phyloP scores from a whole-genome alignment of 2,888 invertebrate species.

The Oeneis ivallda region DNA sequence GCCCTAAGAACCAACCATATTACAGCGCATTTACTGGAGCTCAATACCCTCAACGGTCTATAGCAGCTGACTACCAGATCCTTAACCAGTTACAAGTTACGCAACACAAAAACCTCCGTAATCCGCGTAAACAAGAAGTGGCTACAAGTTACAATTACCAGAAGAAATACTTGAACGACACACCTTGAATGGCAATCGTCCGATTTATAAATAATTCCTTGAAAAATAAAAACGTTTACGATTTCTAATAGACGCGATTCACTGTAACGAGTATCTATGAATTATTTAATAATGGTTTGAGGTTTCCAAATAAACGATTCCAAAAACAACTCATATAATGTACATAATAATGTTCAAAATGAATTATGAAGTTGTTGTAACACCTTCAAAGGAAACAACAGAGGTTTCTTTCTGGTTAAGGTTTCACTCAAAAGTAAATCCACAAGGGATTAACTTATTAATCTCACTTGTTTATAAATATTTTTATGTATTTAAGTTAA shows the following conservation, averaged over 20 bases:
- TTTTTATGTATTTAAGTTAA: too few species aligned
- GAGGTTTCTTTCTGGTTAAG: too few species aligned
- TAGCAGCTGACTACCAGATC: slow-evolving; percentile 52
- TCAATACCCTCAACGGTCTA: slow-evolving; percentile 44
- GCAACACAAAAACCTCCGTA: slow-evolving; percentile 40
- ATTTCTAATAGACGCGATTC: slow-evolving; percentile 53
- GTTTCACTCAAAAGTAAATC: too few species aligned
- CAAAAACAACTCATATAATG: neutral
- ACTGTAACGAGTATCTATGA: slow-evolving; percentile 30
- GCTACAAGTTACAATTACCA: slow-evolving; percentile 25
- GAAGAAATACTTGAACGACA: slow-evolving; percentile 34
- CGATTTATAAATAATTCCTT: slow-evolving; percentile 33
- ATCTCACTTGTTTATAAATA: too few species aligned
- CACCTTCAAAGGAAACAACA: neutral
- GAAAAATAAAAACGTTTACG: slow-evolving; percentile 48
- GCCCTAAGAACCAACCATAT: slow-evolving; percentile 56
- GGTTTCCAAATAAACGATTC: slow-evolving; percentile 19
- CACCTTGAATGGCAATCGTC: slow-evolving; percentile 35
- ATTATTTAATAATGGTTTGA: slow-evolving; percentile 34
- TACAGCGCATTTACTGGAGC: slow-evolving; percentile 55
- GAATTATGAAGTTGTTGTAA: too few species aligned
- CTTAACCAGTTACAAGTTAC: slow-evolving; percentile 37
- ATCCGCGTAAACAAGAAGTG: slow-evolving; percentile 28
- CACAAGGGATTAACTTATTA: too few species aligned
- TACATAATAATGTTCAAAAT: too few species aligned